Evolutionary conservation across 2,888 invertebrate species (phyloP).

Genomic region (Drosophila recens): DNA sequence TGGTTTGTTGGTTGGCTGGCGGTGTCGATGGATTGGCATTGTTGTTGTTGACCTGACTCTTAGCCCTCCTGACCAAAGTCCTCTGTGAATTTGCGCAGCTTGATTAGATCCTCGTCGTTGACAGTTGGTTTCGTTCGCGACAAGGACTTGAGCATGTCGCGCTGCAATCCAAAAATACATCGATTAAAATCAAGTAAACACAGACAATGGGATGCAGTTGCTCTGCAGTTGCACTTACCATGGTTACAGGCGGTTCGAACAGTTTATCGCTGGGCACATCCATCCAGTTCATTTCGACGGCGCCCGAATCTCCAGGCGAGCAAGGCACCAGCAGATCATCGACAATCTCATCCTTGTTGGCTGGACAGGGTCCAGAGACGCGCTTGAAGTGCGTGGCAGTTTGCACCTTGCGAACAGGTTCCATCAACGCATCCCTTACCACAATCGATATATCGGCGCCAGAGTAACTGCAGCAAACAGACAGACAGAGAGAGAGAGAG

Average conservation of each 20-base stretch:
- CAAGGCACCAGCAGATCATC: conserved; percentile 98
- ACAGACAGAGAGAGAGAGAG: neutral
- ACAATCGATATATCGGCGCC: conserved; percentile 99
- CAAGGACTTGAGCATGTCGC: conserved; percentile 96
- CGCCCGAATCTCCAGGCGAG: conserved; percentile 97
- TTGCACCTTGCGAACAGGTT: conserved; percentile 99
- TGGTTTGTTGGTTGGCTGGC: neutral
- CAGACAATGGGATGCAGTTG: neutral
- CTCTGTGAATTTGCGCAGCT: conserved; percentile 96
- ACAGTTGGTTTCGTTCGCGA: conserved; percentile 98
- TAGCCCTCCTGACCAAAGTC: conserved; percentile 99
- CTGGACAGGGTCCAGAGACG: conserved; percentile 93
- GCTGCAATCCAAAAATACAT: conserved; percentile 86
- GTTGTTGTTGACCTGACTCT: conserved; percentile 60
- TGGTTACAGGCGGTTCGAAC: conserved; percentile 96
- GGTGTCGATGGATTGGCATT: conserved; percentile 17
- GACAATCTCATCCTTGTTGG: conserved; percentile 91
- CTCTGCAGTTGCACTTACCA: conserved; percentile 89
- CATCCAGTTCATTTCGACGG: conserved; percentile 98
- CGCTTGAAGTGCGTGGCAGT: conserved; percentile 97
- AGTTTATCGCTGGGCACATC: conserved; percentile 98
- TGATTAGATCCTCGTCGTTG: conserved; percentile 97
- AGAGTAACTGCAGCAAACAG: conserved; percentile 89
- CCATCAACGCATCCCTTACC: conserved; percentile 99
- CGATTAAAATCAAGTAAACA: neutral